phyloP scores from a whole-genome alignment of 2,888 invertebrate species.

The Andrena haemorrhoa region DNA sequence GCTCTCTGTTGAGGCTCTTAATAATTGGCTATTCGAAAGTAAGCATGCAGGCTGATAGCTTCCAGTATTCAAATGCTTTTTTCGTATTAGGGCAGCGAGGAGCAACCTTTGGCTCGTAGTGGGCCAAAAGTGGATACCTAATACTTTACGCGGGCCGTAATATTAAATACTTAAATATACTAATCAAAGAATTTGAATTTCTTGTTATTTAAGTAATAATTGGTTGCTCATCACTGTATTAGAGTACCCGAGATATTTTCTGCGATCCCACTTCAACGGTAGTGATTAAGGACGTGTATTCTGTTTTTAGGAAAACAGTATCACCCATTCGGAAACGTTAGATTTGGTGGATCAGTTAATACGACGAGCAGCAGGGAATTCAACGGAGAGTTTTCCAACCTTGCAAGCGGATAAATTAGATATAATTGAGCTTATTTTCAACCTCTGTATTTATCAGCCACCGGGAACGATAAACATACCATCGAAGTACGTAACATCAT shows the following conservation, averaged over 20 bases:
- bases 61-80: conserved; percentile 18
- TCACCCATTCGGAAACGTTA: conserved; percentile 93
- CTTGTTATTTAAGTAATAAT: no score
- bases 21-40: conserved; percentile 92
- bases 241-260: no score
- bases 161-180: no score
- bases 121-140: no score
- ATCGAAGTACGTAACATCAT: conserved; percentile 87
- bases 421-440: conserved; percentile 95
- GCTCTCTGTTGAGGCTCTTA: conserved; percentile 92
- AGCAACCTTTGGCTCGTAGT: no score
- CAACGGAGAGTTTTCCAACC: conserved; percentile 90
- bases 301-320: conserved; percentile 89
- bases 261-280: no score
- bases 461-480: conserved; percentile 97
- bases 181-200: no score
- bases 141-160: no score
- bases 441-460: conserved; percentile 95
- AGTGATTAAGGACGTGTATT: background rate
- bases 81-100: no score
- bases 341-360: conserved; percentile 95
- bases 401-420: conserved; percentile 92
- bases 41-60: background rate
- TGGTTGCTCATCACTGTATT: no score
- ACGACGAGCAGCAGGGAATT: conserved; percentile 92